These are phyloP conservation scores for Pocillopora meandrina DNA, from an alignment of 92 coral and sea anemone species.

Conservation along the genomic window DNA sequence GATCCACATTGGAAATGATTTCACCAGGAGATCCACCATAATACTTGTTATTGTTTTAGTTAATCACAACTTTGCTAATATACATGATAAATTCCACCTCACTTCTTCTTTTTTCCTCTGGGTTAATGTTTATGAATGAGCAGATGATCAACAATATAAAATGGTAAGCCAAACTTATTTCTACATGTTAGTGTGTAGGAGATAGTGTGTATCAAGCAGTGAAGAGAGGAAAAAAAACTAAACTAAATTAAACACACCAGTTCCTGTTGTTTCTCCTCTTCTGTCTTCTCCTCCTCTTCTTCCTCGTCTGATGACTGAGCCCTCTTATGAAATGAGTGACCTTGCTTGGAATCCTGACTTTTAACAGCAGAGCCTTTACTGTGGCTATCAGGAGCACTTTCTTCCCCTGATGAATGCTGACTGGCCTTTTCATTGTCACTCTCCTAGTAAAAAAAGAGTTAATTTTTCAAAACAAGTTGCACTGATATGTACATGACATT, in stretches of 20 bases:
- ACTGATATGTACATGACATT: background rate
- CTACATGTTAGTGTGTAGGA: too few relatives aligned
- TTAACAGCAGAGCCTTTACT: conserved; percentile 3
- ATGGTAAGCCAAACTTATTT: too few relatives aligned
- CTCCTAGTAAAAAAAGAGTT: conserved; percentile 5
- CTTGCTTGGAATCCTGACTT: conserved; percentile 14
- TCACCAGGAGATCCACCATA: too few relatives aligned
- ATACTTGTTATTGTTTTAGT: too few relatives aligned
- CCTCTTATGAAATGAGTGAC: conserved; percentile 37
- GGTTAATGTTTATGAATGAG: too few relatives aligned
- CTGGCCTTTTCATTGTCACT: conserved; percentile 45
- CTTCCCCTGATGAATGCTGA: conserved; percentile 35
- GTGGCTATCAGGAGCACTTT: conserved; percentile 33
- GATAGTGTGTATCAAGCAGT: too few relatives aligned
- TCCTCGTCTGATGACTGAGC: conserved; percentile 78
- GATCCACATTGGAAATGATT: too few relatives aligned
- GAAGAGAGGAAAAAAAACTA: background rate
- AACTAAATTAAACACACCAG: conserved; percentile 52
- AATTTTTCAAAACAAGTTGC: background rate
- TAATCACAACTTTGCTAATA: too few relatives aligned
- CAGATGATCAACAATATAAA: too few relatives aligned
- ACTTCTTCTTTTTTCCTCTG: too few relatives aligned
- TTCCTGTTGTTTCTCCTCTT: conserved; percentile 73
- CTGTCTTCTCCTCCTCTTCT: conserved; percentile 71
- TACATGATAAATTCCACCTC: too few relatives aligned